A percentile compares a stretch with the other conserved stretches of the same genome.
phyloP scores from a whole-genome alignment of 2,888 invertebrate genomes.

The Ennomos quercinarius region DNA sequence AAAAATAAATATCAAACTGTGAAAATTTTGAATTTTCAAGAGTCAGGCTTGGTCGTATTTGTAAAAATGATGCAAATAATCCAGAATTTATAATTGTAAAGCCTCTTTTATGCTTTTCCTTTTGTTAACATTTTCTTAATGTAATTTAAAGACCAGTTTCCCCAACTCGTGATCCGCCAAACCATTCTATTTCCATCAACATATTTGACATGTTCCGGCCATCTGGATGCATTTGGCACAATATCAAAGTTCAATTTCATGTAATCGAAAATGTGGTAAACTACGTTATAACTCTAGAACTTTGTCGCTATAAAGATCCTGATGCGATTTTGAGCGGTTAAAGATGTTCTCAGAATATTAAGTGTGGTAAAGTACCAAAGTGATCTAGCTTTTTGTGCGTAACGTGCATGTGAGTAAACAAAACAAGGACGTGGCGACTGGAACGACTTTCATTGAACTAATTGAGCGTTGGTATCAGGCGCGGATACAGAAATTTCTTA shows the following conservation, averaged over 20 bases:
- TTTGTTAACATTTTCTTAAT: background rate
- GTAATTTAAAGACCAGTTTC: slow-evolving; percentile 1
- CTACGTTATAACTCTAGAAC: slow-evolving; percentile 3
- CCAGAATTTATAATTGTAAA: too few species aligned
- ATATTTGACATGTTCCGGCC: slow-evolving; percentile 20
- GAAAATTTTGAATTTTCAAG: too few species aligned
- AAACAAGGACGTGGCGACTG: slow-evolving; percentile 3
- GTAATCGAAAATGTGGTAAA: slow-evolving; percentile 8
- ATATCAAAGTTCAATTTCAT: slow-evolving; percentile 24
- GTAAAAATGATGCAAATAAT: too few species aligned
- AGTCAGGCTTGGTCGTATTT: too few species aligned
- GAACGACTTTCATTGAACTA: background rate
- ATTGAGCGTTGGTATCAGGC: too few species aligned
- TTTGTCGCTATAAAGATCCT: slow-evolving; percentile 7
- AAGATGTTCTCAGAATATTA: background rate
- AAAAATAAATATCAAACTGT: too few species aligned
- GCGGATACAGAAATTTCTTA: too few species aligned
- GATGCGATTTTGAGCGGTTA: slow-evolving; percentile 1
- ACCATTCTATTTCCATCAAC: slow-evolving; percentile 14
- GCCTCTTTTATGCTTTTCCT: too few species aligned
- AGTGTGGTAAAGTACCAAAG: slow-evolving; percentile 10
- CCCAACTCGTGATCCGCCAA: background rate
- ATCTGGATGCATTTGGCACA: slow-evolving; percentile 31
- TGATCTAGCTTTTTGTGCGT: slow-evolving; percentile 4
- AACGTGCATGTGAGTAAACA: background rate